These are phyloP conservation scores for Hydra vulgaris DNA, from an alignment of 30 jellyfish, hydroid and myxozoan genomes.

Conservation along the genomic window DNA sequence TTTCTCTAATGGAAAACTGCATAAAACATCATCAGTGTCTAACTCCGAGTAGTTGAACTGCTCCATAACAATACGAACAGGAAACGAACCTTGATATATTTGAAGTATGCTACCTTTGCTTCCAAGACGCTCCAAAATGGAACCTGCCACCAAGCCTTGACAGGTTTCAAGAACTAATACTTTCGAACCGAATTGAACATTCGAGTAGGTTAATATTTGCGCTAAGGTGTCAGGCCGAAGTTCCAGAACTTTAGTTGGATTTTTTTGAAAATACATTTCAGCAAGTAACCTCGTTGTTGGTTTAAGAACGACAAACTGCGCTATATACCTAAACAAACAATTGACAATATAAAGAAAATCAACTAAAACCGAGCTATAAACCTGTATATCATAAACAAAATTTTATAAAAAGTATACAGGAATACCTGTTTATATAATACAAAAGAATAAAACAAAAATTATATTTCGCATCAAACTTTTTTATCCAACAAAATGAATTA, in stretches of 20 bases:
- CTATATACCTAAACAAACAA: conserved; percentile 42
- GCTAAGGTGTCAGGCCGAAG: conserved; percentile 70
- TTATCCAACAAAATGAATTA: no score
- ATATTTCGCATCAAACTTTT: no score
- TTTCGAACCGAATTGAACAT: conserved; percentile 55
- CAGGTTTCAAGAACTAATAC: conserved; percentile 60
- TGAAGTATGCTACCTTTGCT: conserved; percentile 49
- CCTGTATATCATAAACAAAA: background rate
- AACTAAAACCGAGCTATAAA: no score
- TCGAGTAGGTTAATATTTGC: conserved; percentile 59
- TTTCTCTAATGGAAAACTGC: conserved; percentile 60
- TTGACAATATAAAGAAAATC: background rate
- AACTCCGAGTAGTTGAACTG: conserved; percentile 44
- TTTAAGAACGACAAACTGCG: conserved; percentile 48
- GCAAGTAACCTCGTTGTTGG: conserved; percentile 66
- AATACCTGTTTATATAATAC: no score
- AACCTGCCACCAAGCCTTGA: conserved; percentile 69
- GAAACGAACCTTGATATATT: conserved; percentile 48
- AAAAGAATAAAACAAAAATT: no score
- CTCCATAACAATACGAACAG: conserved; percentile 62
- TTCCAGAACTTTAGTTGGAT: conserved; percentile 43
- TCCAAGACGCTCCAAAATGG: conserved; percentile 84
- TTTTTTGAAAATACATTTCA: conserved; percentile 36
- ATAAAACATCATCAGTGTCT: conserved; percentile 11
- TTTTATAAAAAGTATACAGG: no score